Evolutionary conservation across 2,888 invertebrate species (phyloP).

Genomic region (Epistrophe grossulariae): DNA sequence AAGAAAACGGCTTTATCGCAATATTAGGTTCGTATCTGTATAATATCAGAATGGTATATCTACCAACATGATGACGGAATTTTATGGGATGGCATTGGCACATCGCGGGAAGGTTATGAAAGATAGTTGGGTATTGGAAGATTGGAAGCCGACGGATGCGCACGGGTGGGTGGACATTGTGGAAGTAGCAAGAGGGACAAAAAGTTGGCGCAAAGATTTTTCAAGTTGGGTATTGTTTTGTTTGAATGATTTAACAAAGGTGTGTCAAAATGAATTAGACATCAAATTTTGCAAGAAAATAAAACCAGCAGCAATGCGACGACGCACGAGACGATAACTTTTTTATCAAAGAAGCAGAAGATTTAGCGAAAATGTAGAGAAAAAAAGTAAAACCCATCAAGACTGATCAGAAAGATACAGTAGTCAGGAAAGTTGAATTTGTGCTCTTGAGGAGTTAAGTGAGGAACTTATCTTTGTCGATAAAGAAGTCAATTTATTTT

Average conservation of each 20-base stretch:
- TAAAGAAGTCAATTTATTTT: constrained; percentile 29
- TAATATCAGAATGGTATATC: background rate
- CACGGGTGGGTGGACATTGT: constrained; percentile 36
- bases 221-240: constrained; percentile 51
- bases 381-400: background rate
- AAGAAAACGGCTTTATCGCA: constrained; percentile 54
- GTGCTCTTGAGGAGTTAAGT: constrained; percentile 42
- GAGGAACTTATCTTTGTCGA: constrained; percentile 9
- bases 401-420: constrained; percentile 8
- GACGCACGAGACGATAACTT: background rate
- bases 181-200: background rate
- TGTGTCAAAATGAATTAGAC: constrained; percentile 73
- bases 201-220: constrained; percentile 32
- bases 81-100: constrained; percentile 8
- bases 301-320: constrained; percentile 20
- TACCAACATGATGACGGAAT: constrained; percentile 1
- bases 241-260: constrained; percentile 69
- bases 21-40: constrained; percentile 14
- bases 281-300: constrained; percentile 46
- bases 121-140: constrained; percentile 9
- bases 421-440: constrained; percentile 66
- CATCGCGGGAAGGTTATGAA: background rate
- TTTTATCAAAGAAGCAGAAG: background rate
- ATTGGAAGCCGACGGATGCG: constrained; percentile 44
- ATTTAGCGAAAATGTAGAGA: background rate